Base-by-base conservation (phyloP, 2,888 invertebrate genomes). In the Timema podura region DNA sequence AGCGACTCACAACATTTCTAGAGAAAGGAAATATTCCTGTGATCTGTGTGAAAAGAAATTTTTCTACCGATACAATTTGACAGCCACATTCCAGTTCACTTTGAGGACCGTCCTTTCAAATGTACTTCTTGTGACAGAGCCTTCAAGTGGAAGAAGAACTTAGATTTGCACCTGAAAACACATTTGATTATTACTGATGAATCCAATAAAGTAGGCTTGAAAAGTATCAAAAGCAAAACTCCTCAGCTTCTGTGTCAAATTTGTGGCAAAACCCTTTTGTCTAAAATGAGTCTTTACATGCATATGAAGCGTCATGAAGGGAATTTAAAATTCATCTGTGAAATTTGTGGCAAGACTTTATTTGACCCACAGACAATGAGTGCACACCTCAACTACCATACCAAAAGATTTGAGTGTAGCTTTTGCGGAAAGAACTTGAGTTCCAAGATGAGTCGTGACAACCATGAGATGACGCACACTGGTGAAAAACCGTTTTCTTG, bases 291-390 rank as follows among this genome's bases (percentile, higher is more conserved):
- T 15, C 16, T 72, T 46, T 47, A 47, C 48, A 76, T 79, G 5
- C 87, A 87, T 75, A 78, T 82, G 79, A 80, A 81, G 71, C 80
- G 80, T 65, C 81, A 82, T 67, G 78, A 76, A 8, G 88, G 88
- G 10, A 61, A 61, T 61, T 61, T 61, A 9, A 61, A 30, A 6
- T 61, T 45, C 61, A 61, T 61, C 3, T 61, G 61, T 61, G 44
- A 61, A 30, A 61, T 61, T 7, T 89, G 89, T 78, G 88, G 88
- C 5, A 88, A 87, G 75, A 86, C 85, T 76, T 89, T 89, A 79
- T 85, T 87, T 13, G 87, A 86, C 15, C 85, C 85, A 49, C 85
- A 85, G 75, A 70, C 71, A 2, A 48, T 71, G 47, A 30, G 61
- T 45, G 61, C 71, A 45, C 73, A 73, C 48, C 46, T 66, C 5